A percentile compares a stretch with the other conserved stretches of the same genome.
Conservation (phyloP, 2,797 vertebrate species). For the Buceros bicornis region DNA sequence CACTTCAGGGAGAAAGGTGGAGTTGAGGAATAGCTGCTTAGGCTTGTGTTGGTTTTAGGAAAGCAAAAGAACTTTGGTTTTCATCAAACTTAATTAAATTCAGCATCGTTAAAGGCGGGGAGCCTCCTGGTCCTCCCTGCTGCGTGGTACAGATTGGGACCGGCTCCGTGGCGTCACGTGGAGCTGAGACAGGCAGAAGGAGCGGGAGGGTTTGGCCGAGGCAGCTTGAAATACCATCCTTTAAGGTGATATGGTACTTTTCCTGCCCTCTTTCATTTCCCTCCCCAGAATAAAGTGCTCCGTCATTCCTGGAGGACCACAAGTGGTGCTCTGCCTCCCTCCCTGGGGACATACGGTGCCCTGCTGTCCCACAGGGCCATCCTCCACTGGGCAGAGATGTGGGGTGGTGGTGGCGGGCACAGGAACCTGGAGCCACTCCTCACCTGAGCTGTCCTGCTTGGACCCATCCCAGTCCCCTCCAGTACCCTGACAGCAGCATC, state of each 20-base stretch:
- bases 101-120: not conserved
- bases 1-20: not conserved
- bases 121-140: constrained; percentile 25
- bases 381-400: not conserved
- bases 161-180: not conserved
- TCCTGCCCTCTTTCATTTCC: not conserved
- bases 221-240: not conserved
- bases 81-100: constrained; percentile 48
- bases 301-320: not conserved
- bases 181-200: not conserved
- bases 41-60: not conserved
- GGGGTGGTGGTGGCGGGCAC: not conserved
- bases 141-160: not conserved
- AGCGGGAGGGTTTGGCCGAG: not conserved
- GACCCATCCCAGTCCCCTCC: not conserved
- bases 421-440: not conserved
- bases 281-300: not conserved
- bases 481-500: not conserved
- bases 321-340: not conserved
- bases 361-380: accelerated
- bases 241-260: constrained; percentile 6
- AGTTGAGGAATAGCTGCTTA: constrained; percentile 17
- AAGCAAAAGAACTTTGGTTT: constrained; percentile 19
- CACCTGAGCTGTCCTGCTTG: not conserved
- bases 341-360: not conserved